phyloP scores from a whole-genome alignment of 2,888 invertebrate genomes.

The Heteromyza rotundicornis region DNA sequence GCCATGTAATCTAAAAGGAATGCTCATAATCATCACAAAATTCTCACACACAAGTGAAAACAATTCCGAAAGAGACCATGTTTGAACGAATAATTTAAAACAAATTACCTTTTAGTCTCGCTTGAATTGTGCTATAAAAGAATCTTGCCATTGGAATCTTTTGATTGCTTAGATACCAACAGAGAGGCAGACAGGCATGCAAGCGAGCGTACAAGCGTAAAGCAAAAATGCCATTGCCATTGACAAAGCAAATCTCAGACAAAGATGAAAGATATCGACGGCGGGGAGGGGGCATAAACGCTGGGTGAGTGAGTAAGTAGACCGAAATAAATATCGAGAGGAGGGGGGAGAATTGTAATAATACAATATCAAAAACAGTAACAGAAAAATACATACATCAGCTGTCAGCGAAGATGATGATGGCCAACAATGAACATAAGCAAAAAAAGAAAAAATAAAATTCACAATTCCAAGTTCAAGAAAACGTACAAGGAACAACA shows the following conservation, averaged over 20 bases:
- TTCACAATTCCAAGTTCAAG: neutral
- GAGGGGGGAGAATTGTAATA: too few relatives aligned
- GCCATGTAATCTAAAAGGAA: too few relatives aligned
- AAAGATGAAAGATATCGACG: neutral
- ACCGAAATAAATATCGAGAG: too few relatives aligned
- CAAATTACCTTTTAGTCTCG: constrained; percentile 10
- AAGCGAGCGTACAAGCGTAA: neutral
- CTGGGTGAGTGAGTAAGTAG: too few relatives aligned
- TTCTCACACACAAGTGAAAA: too few relatives aligned
- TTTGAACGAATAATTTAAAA: constrained; percentile 4
- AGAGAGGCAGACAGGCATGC: neutral
- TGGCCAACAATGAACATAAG: too few relatives aligned
- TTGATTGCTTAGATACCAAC: constrained; percentile 2
- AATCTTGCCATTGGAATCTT: neutral
- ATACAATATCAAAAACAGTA: neutral
- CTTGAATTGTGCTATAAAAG: constrained; percentile 3
- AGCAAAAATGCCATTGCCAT: neutral
- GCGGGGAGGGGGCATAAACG: too few relatives aligned
- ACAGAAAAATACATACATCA: neutral
- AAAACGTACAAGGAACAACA: neutral
- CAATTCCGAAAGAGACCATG: neutral
- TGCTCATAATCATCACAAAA: too few relatives aligned
- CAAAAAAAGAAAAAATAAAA: neutral
- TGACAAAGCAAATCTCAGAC: neutral
- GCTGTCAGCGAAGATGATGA: neutral